Evolutionary conservation across 2,797 vertebrate genomes (phyloP).

Genomic region (Leucoraja ocellata): DNA sequence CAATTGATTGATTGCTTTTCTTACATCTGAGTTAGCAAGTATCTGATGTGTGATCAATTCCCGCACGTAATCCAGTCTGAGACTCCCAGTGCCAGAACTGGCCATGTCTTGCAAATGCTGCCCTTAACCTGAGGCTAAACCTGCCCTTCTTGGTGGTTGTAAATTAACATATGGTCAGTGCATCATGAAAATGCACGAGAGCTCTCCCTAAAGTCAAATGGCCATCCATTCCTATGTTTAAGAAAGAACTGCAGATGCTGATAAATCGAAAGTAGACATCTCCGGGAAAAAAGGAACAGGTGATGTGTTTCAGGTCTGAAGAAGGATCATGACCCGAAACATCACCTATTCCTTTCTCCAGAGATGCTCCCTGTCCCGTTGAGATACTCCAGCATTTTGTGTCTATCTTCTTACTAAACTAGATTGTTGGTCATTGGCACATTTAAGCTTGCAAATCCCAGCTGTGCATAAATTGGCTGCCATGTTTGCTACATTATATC

Average conservation of each 20-base stretch:
- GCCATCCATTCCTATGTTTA: neutral
- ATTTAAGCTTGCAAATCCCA: neutral
- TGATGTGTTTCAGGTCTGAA: too few species aligned
- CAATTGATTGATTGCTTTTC: neutral
- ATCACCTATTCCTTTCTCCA: too few species aligned
- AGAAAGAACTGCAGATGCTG: too few species aligned
- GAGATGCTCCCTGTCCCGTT: too few species aligned
- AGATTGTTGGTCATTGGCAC: neutral
- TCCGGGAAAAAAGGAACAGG: too few species aligned
- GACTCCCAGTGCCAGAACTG: neutral
- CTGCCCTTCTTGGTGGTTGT: neutral
- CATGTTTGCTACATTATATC: neutral
- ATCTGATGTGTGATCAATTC: neutral
- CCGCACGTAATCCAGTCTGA: neutral
- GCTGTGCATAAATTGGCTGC: neutral
- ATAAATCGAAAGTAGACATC: too few species aligned
- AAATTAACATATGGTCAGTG: neutral
- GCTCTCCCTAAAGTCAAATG: neutral
- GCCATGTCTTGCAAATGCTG: neutral
- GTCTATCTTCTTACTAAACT: too few species aligned
- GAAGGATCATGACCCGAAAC: too few species aligned
- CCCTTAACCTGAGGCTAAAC: neutral
- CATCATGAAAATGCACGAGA: neutral
- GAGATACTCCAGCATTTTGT: too few species aligned
- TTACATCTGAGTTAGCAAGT: neutral